Evolutionary conservation across 2,113 vertebrate genomes (phyloP).

Genomic region (Sterrhoptilus dennistouni): DNA sequence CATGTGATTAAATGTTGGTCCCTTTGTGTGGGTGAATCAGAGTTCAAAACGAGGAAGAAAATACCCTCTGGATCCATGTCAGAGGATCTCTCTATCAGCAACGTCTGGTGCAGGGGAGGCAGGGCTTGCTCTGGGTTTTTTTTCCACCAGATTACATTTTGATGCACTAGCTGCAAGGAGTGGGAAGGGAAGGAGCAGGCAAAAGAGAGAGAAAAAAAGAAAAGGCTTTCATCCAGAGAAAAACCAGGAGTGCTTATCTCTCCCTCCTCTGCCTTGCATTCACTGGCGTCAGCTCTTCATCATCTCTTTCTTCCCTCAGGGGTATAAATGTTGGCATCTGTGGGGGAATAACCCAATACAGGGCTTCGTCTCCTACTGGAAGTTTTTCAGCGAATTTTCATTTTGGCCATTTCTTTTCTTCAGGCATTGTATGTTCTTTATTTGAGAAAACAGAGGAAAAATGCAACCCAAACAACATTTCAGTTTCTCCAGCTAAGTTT

Average conservation of each 20-base stretch:
- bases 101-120: conserved; percentile 40
- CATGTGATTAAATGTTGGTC: neutral
- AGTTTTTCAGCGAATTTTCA: neutral
- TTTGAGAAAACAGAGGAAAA: conserved; percentile 19
- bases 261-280: neutral
- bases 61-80: neutral
- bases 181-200: conserved; percentile 38
- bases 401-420: conserved; percentile 14
- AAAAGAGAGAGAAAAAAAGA: neutral
- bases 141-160: neutral
- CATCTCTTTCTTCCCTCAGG: neutral
- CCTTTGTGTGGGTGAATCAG: neutral
- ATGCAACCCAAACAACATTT: conserved; percentile 47
- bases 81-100: conserved; percentile 29
- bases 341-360: neutral
- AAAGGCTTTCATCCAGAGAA: neutral
- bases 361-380: neutral
- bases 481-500: conserved; percentile 35
- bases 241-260: neutral
- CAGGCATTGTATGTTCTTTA: neutral
- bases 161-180: conserved; percentile 30
- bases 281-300: neutral
- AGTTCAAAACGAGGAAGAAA: conserved; percentile 2
- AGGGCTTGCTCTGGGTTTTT: neutral
- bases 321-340: neutral